Percentiles rank a stretch among this genome's conserved stretches.
phyloP scores from a whole-genome alignment of 2,113 vertebrate genomes.

The Percina caprodes region DNA sequence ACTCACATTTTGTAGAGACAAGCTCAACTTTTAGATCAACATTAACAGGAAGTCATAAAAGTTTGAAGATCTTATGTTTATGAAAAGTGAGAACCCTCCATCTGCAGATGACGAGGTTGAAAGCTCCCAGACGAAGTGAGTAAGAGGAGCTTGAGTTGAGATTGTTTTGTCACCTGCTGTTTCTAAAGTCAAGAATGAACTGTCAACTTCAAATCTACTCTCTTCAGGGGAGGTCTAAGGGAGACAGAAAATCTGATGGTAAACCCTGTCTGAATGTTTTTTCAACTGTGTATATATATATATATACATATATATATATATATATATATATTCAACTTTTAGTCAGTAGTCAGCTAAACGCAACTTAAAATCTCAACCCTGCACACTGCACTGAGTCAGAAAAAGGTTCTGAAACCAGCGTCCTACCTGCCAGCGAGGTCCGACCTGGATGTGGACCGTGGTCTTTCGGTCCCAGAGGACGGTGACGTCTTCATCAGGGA shows the following conservation, averaged over 20 bases:
- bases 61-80: background rate
- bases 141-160: background rate
- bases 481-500: constrained; percentile 89
- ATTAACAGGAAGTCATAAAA: background rate
- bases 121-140: background rate
- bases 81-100: background rate
- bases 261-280: too few relatives aligned
- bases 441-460: constrained; percentile 92
- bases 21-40: background rate
- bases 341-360: background rate
- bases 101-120: background rate
- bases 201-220: background rate
- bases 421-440: constrained; percentile 93
- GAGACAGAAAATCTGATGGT: background rate
- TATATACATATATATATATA: too few relatives aligned
- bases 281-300: background rate
- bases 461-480: constrained; percentile 96
- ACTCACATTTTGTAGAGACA: too few relatives aligned
- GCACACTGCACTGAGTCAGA: background rate
- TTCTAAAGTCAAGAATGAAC: background rate
- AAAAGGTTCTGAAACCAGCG: background rate
- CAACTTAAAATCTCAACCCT: background rate
- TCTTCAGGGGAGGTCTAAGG: background rate
- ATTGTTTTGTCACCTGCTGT: background rate
- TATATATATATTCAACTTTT: background rate